Base-by-base conservation (phyloP, 2,113 vertebrate species). In the Cavia porcellus region DNA sequence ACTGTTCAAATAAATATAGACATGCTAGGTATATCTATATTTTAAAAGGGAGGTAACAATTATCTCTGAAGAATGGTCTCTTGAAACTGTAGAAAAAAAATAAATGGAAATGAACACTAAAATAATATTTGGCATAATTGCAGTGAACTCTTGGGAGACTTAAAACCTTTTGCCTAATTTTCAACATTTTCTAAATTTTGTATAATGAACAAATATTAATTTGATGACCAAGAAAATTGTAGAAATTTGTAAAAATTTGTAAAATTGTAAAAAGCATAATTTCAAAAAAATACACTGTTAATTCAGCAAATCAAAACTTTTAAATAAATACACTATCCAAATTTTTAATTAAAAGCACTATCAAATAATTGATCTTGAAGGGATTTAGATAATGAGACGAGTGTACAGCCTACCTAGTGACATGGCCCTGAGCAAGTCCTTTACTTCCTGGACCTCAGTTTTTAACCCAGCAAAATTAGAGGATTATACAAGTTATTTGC, bases 151-250 rank as follows among this genome's bases (percentile, higher is more conserved):
- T 55, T 61, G 1, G 8, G 7, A 90, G 28, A 42, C 25, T 89
- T 84, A 14, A 80, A 90, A 81, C 32, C 28, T 82, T 92, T n/a
- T 94, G 30, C 28, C 32, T 66, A 68, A 68, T 90, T 95, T 96
- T 75, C 1, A 93, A 38, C 22, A 92, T 79, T 95, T 92, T 84
- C 24, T 38, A 81, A 81, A 50, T 57, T 90, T 92, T 90, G 11
- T 30, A 50, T 85, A 86, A 45, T 91, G 55, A 74, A 24, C 24
- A 25, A 12, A 4, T 64, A 72, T 81, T 80, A 52, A 77, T 38
- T 77, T 45, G 57, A 68, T 86, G 38, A n/a, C 13, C 2, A 95
- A 62, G 47, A 68, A 94, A 87, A 88, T 32, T 45, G 0, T 84
- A 79, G 82, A 70, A 59, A 20, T 66, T n/a, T n/a, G n/a, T n/a